Evolutionary conservation across 1,140 invertebrate genomes (phyloP), one percentile per base, ranked within the genome.

Genomic region (Lanistes nyassanus): DNA sequence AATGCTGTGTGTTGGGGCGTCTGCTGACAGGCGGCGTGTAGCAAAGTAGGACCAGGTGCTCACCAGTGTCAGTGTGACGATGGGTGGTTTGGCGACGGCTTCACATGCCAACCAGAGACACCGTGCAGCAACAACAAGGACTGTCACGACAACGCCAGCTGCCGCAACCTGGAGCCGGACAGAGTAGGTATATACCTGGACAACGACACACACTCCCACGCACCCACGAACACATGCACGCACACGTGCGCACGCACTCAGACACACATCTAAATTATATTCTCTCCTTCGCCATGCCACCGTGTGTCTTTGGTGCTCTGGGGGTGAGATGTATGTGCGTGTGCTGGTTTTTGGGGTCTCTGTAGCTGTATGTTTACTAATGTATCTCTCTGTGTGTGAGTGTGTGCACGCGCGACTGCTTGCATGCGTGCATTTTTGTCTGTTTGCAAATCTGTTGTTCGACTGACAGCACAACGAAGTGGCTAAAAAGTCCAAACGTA

Each of bases 61-160:
- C 74, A 77, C 42, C 74, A 74, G 0, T 86, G 85, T 74, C 64
- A 68, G 26, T 86, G 85, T 75, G 72, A 82, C 23, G 21, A 75
- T 6, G 85, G 84, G 0, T 86, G 81, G 80, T 65, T 72, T 21
- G 85, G 85, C 0, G 80, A 84, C 76, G 85, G 85, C 2, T 81
- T 75, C 6, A 77, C 80, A 39, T 86, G 85, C 72, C 75, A 82
- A 36, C 77, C 70, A 4, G 78, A 78, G n/a, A 80, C 72, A 9
- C n/a, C 74, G 6, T 86, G 85, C 75, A 67, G 56, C 3, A 26
- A 66, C 26, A 74, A 83, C 56, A 29, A 51, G 1, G 76, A 85
- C 70, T 86, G 85, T 79, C 73, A 85, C 67, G 58, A 64, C n/a
- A 72, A 85, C 71, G 83, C 83, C 21, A 53, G 19, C 1, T 86